Conservation (phyloP, 1,140 invertebrate genomes). For the Philopotamus ludificatus region DNA sequence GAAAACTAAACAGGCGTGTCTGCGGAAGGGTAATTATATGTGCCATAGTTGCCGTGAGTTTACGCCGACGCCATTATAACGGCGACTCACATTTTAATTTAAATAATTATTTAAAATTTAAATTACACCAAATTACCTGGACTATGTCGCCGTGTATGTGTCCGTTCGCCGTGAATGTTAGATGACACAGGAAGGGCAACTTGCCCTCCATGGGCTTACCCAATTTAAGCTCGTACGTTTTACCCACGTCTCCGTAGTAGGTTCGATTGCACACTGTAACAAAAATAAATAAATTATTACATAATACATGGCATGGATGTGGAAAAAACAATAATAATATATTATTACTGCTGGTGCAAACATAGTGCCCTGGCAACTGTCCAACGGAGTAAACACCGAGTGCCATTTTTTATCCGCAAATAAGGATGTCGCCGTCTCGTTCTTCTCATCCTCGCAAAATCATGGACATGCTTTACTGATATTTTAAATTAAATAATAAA, state of each 20-base stretch:
- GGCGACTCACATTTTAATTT: not conserved
- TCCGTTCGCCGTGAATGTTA: conserved; percentile 85
- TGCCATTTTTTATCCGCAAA: not conserved
- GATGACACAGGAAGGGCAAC: conserved; percentile 81
- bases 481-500: too few species aligned
- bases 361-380: not conserved
- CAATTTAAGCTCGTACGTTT: conserved; percentile 75
- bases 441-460: too few species aligned
- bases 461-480: too few species aligned
- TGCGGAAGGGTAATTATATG: too few species aligned
- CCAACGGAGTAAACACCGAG: not conserved
- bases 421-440: too few species aligned
- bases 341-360: not conserved
- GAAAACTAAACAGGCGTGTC: too few species aligned
- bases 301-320: not conserved
- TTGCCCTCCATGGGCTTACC: conserved; percentile 65
- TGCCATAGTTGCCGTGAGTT: too few species aligned
- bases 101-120: not conserved
- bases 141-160: conserved; percentile 81
- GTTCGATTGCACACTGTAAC: conserved; percentile 76
- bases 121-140: conserved; percentile 60
- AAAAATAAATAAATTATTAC: not conserved
- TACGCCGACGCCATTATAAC: too few species aligned
- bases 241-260: conserved; percentile 82
- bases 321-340: not conserved